These are phyloP conservation scores for Metalampra italica DNA, from an alignment of 2,888 invertebrate species.

Conservation along the genomic window DNA sequence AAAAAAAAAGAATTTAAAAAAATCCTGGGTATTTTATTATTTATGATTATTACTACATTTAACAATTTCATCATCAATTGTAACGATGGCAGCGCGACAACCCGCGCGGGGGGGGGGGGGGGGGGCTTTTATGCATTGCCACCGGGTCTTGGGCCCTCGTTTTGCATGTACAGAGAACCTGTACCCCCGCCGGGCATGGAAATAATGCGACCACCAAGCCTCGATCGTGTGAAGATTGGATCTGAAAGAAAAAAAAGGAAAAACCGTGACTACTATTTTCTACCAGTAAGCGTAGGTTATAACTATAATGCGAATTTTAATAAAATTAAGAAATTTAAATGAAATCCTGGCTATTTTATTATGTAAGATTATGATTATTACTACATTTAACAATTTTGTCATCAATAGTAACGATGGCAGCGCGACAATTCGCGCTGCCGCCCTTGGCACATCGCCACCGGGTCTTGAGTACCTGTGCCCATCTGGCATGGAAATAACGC, in stretches of 20 bases:
- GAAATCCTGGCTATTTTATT: too few relatives aligned
- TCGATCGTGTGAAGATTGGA: too few relatives aligned
- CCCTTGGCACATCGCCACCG: slow-evolving; percentile 8
- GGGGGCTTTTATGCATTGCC: slow-evolving; percentile 4
- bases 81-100: slow-evolving; percentile 1
- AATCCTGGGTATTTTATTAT: too few relatives aligned
- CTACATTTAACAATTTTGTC: background rate
- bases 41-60: background rate
- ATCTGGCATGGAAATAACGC: background rate
- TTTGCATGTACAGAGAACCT: background rate
- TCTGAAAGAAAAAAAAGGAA: background rate
- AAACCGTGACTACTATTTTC: too few relatives aligned
- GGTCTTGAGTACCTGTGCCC: background rate
- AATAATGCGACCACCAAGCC: background rate
- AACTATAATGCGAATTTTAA: too few relatives aligned
- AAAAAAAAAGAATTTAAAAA: too few relatives aligned
- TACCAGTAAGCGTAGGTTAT: too few relatives aligned
- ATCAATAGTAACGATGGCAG: background rate
- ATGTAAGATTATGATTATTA: too few relatives aligned
- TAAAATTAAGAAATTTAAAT: too few relatives aligned
- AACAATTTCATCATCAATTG: background rate
- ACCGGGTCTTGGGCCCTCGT: background rate
- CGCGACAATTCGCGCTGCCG: slow-evolving; percentile 1
- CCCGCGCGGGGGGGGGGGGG: background rate
- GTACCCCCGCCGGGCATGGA: background rate